Base-by-base conservation (phyloP, 2,113 vertebrate genomes). In the Gila orcuttii region DNA sequence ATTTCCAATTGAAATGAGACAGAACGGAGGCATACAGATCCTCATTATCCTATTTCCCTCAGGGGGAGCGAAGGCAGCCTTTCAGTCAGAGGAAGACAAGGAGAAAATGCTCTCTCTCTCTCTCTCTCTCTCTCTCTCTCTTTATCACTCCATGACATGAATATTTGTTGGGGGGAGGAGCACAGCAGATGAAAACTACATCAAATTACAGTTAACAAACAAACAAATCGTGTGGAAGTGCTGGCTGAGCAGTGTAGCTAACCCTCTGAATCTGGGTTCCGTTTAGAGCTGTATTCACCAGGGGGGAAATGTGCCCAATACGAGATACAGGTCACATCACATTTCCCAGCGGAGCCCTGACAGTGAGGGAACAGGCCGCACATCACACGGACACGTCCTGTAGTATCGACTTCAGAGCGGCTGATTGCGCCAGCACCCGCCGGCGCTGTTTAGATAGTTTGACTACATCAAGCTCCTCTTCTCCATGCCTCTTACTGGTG, bases 1-100 rank as follows among this genome's bases (percentile, higher is more conserved):
- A 91, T 93, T 94, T 93, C 93, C 92, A 93, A 93, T 93, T 94
- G 93, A 94, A 94, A 95, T 93, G 93, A 94, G 94, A 91, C 92
- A 92, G 91, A 93, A 90, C 89, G 90, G 82, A 89, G 91, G 89
- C 93, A 91, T 91, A 90, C 85, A 87, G 90, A 90, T 90, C 90
- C 93, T 94, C 93, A 94, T 95, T 94, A 94, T 93, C 91, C 89
- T 84, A 33, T 92, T 90, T 93, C 93, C 93, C 93, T 64, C 57
- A 91, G 93, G 93, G 92, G 87, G 75, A 90, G 87, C 80, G 85
- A 89, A 91, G 90, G 87, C 90, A 90, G 87, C 33, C 75, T 89
- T 92, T 87, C 89, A 87, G 87, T 83, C 57, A 77, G 86, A 78
- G 73, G 87, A 80, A 86, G 87, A 88, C 85, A 89, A 86, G 87